Evolutionary conservation across 1,140 invertebrate species (phyloP), one percentile per base, ranked within the genome.

Genomic region (Pseudobourletiella spinata): DNA sequence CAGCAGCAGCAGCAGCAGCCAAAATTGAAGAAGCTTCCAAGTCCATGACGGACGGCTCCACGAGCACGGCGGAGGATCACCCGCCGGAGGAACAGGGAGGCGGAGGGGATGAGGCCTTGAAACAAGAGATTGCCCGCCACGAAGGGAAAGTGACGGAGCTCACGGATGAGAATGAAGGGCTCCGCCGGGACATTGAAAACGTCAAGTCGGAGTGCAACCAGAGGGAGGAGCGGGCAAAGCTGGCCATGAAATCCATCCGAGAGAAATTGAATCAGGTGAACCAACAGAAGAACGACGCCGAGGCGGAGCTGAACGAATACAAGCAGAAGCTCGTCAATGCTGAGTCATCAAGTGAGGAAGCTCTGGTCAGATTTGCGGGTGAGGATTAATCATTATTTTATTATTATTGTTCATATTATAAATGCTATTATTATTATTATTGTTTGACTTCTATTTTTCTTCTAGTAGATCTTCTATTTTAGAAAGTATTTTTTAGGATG

Each of bases 161-260:
- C 1, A 83, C 79, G 69, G 76, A 77, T 35, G 63, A 72, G 55
- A 61, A 59, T 54, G 85, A 88, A 42, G 81, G 78, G 69, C 64
- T 87, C 3, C 82, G 81, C 62, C 82, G 82, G 70, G 87, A 90
- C 68, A 82, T 86, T 14, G 86, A 89, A 57, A 75, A 74, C 1
- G 76, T 89, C 2, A 84, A 85, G 66, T 79, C 79, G 55, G 74
- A 78, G 32, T 80, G 77, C 72, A 72, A 80, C 65, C 83, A 86
- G 66, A 84, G 84, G 71, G 84, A 89, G 70, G 84, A 87, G 69
- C 78, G 87, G 70, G 81, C 83, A 26, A 86, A 88, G 75, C 79
- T 82, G 70, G 77, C 87, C 11, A 75, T 90, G 8, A 86, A 86
- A 72, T 82, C 81, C 64, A 83, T 86, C 0, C 81, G 86, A 68